These are phyloP conservation scores for Julus scandinavius DNA, from an alignment of 2,888 invertebrate species.

Conservation along the genomic window DNA sequence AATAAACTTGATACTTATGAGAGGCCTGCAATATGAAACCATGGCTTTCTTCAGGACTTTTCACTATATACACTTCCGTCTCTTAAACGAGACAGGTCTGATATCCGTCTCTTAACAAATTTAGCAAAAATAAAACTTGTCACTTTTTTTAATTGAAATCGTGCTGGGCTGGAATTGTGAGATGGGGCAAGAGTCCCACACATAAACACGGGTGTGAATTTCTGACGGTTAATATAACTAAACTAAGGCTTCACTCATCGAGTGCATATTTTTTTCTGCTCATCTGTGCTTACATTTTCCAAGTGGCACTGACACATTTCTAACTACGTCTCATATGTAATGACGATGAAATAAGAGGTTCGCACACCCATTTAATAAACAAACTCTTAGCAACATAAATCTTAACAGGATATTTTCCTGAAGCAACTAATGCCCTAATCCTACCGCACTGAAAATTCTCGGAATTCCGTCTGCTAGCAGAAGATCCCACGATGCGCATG, in stretches of 20 bases:
- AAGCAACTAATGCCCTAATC: not conserved
- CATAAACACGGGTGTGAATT: conserved; percentile 11
- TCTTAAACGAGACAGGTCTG: not conserved
- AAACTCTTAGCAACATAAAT: not conserved
- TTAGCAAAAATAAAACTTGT: not conserved
- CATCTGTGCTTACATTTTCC: conserved; percentile 9
- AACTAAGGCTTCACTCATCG: conserved; percentile 11
- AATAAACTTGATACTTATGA: not conserved
- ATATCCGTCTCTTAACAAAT: conserved; percentile 11
- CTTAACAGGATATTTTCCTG: not conserved
- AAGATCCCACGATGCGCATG: too few species aligned
- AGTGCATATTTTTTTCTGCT: not conserved
- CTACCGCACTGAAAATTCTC: too few species aligned
- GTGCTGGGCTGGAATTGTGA: not conserved
- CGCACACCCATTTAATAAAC: not conserved
- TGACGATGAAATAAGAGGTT: not conserved
- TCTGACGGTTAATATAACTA: not conserved
- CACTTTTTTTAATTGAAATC: conserved; percentile 2
- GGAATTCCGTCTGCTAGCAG: too few species aligned
- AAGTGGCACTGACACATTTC: conserved; percentile 21
- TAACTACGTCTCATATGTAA: conserved; percentile 5
- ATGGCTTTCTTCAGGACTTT: not conserved
- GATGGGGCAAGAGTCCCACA: conserved; percentile 9
- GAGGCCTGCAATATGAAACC: conserved; percentile 17
- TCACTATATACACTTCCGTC: not conserved